Evolutionary conservation across 2,888 invertebrate species (phyloP).

Genomic region (Poecilus cupreus): DNA sequence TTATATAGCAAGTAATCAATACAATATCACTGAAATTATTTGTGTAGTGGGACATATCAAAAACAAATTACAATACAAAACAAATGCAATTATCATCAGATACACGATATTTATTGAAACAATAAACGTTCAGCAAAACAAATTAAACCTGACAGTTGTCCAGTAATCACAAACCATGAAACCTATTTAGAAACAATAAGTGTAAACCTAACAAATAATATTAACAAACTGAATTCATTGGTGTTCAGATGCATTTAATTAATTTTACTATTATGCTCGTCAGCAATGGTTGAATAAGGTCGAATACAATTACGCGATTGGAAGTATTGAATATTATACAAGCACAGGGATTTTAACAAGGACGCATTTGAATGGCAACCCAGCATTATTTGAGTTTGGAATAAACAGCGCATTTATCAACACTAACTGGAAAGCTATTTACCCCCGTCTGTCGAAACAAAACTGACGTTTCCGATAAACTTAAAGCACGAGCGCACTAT

Average conservation of each 20-base stretch:
- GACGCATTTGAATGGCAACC: no score
- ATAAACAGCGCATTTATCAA: background rate
- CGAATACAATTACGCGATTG: no score
- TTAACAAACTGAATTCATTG: background rate
- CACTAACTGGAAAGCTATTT: background rate
- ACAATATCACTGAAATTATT: background rate
- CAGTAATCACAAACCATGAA: conserved; percentile 6
- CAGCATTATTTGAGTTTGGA: background rate
- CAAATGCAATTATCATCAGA: conserved; percentile 2
- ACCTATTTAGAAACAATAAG: conserved; percentile 11
- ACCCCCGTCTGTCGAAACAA: background rate
- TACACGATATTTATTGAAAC: conserved; percentile 6
- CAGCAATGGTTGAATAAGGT: background rate
- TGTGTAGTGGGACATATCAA: conserved; percentile 17
- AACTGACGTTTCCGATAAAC: no score
- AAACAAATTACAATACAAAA: conserved; percentile 12
- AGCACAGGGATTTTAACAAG: no score
- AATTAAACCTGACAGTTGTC: background rate
- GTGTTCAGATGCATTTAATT: background rate
- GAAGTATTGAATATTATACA: background rate
- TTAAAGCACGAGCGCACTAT: background rate
- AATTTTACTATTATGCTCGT: background rate
- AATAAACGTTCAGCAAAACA: conserved; percentile 22
- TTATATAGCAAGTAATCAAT: background rate
- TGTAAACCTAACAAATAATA: background rate